Percentiles rank a stretch among this genome's conserved stretches.
Evolutionary conservation across 2,888 invertebrate species (phyloP).

Genomic region (Ypsolopha sequella): DNA sequence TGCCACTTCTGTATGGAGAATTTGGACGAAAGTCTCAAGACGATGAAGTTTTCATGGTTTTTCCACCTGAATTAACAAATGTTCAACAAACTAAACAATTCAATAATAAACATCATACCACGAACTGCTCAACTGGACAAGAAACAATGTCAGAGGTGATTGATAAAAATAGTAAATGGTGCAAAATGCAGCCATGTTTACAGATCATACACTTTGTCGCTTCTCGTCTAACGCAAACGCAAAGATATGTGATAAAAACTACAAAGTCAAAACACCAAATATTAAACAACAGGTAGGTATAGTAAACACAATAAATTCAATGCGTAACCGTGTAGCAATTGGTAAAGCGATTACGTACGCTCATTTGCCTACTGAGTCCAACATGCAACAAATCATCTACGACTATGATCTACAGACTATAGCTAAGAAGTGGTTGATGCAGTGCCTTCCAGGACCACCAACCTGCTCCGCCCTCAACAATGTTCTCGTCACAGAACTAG

Average conservation of each 20-base stretch:
- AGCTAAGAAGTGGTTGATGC: constrained; percentile 44
- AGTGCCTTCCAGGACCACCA: constrained; percentile 52
- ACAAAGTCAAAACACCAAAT: constrained; percentile 28
- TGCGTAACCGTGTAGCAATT: constrained; percentile 51
- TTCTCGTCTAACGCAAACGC: constrained; percentile 30
- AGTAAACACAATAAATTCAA: constrained; percentile 48
- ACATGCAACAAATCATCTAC: constrained; percentile 55
- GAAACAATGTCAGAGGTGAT: background rate
- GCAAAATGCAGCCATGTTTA: constrained; percentile 45
- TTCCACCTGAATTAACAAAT: constrained; percentile 27
- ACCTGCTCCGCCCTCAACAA: constrained; percentile 46
- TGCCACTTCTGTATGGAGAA: constrained; percentile 45
- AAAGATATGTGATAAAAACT: constrained; percentile 32
- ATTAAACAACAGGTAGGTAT: constrained; percentile 33
- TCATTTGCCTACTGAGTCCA: constrained; percentile 44
- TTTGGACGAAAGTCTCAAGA: constrained; percentile 16
- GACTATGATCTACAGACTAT: constrained; percentile 50
- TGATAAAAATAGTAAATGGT: constrained; percentile 40
- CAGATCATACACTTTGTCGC: constrained; percentile 55
- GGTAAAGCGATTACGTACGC: constrained; percentile 30
- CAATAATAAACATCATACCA: background rate
- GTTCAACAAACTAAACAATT: constrained; percentile 18
- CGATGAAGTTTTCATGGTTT: constrained; percentile 33
- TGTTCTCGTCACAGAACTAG: constrained; percentile 43
- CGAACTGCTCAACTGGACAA: background rate